A percentile compares a stretch with the other conserved stretches of the same genome.
phyloP scores from a whole-genome alignment of 2,888 invertebrate genomes.

The Drosophila neonasuta region DNA sequence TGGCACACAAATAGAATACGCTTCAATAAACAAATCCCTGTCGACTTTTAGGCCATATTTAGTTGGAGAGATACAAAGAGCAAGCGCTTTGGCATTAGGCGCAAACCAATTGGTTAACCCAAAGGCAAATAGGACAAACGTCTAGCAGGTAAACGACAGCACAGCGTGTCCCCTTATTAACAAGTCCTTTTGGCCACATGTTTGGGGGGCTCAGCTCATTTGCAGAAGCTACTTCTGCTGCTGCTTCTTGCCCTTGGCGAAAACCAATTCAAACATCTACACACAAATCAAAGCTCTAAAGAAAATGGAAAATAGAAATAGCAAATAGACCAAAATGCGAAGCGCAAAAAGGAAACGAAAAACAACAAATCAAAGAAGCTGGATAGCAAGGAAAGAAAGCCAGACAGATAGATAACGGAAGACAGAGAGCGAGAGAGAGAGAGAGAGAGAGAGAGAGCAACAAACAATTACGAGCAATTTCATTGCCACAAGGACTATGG shows the following conservation, averaged over 20 bases:
- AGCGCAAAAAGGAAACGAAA: conserved; percentile 15
- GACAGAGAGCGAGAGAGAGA: background rate
- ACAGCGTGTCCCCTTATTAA: conserved; percentile 9
- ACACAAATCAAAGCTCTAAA: conserved; percentile 53
- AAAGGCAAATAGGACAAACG: conserved; percentile 37
- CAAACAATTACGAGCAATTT: conserved; percentile 69
- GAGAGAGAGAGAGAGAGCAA: background rate
- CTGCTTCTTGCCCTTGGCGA: conserved; percentile 21
- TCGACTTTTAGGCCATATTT: conserved; percentile 25
- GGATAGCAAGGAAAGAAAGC: conserved; percentile 6
- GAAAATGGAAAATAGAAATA: conserved; percentile 28
- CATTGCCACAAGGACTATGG: conserved; percentile 47
- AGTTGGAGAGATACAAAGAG: conserved; percentile 11
- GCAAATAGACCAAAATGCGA: conserved; percentile 8
- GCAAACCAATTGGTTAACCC: conserved; percentile 31
- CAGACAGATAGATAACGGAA: background rate
- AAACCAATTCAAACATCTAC: conserved; percentile 40
- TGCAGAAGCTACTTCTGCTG: background rate
- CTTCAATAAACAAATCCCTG: conserved; percentile 63
- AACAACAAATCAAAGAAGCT: conserved; percentile 46
- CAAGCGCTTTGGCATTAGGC: background rate
- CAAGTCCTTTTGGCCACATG: conserved; percentile 9
- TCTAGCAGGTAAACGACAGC: conserved; percentile 13
- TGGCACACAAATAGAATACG: conserved; percentile 49
- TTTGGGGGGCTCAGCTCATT: conserved; percentile 10